Evolutionary conservation across 2,888 invertebrate species (phyloP).

Genomic region (Chymomyza fuscimana): DNA sequence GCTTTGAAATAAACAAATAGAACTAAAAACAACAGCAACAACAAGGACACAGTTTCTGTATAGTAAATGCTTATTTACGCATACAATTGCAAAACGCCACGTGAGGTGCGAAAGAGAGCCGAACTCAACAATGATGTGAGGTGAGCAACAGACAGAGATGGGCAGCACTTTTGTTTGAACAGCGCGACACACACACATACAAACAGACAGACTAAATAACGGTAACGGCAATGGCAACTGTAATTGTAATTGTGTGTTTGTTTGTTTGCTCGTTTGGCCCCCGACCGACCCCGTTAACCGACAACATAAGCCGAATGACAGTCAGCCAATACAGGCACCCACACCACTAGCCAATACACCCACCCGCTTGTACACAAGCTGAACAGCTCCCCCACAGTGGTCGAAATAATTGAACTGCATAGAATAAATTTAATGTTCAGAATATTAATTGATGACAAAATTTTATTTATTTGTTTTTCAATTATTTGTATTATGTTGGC

Average conservation of each 20-base stretch:
- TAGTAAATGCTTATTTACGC: slow-evolving; percentile 67
- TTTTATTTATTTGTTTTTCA: too few relatives aligned
- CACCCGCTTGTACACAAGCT: background rate
- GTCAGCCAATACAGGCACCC: background rate
- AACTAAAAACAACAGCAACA: slow-evolving; percentile 41
- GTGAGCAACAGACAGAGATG: slow-evolving; percentile 14
- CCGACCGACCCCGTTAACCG: background rate
- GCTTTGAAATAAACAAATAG: slow-evolving; percentile 54
- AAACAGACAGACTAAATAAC: slow-evolving; percentile 26
- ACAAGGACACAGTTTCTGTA: slow-evolving; percentile 30
- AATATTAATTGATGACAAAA: background rate
- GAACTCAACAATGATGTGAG: background rate
- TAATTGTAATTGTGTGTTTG: slow-evolving; percentile 67
- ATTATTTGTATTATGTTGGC: too few relatives aligned
- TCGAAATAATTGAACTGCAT: too few relatives aligned
- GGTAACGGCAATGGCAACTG: slow-evolving; percentile 40
- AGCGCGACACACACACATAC: slow-evolving; percentile 15
- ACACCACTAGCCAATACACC: background rate
- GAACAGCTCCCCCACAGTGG: too few relatives aligned
- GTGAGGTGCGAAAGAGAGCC: slow-evolving; percentile 11
- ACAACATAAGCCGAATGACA: slow-evolving; percentile 27
- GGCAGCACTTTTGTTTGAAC: slow-evolving; percentile 7
- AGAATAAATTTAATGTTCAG: too few relatives aligned
- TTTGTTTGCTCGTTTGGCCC: slow-evolving; percentile 57
- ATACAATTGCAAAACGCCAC: slow-evolving; percentile 51